Base-by-base conservation (phyloP, 2,113 vertebrate genomes). In the Onychorhynchus coronatus region DNA sequence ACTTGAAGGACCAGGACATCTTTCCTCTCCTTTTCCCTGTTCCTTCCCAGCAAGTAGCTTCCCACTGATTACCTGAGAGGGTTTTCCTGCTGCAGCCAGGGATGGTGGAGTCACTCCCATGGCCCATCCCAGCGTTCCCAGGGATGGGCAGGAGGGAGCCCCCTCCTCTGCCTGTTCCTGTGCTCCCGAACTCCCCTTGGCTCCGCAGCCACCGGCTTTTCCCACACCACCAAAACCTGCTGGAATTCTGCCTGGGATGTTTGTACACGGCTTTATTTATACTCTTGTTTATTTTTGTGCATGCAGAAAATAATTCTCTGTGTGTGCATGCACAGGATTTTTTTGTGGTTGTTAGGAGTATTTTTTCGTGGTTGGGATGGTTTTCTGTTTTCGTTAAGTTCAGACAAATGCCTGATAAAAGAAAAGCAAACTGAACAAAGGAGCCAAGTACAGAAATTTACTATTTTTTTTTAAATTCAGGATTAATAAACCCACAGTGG, bases 221-320 rank as follows among this genome's bases (percentile, higher is more conserved):
- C 94, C 87, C 88, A 88, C 23, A 27, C 79, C 72, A 27, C 70
- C 53, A 23, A 8, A 88, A 44, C 58, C 89, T 76, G 88, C 66
- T 75, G 91, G 71, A 75, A 81, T 61, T 27, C 17, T 6, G 33
- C 12, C 78, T 39, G 62, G 70, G 77, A 68, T 90, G 74, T 95
- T 95, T 94, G 72, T 50, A 15, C 49, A 37, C 24, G n/a, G 58
- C 65, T 71, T 78, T 94, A 72, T 88, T 96, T 93, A 72, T 67
- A 47, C 52, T 87, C 58, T 1, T n/a, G 66, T 95, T 94, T 88
- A 28, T 88, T 88, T 93, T 68, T 68, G 37, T 65, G n/a, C 41
- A 9, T 72, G 8, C 14, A 33, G 82, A 73, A 94, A 85, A n/a
- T 63, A 41, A 74, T 75, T 46, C 14, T 50, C 44, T 35, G 49